Conservation (phyloP, 2,797 vertebrate species). For the Crocidura indochinensis region DNA sequence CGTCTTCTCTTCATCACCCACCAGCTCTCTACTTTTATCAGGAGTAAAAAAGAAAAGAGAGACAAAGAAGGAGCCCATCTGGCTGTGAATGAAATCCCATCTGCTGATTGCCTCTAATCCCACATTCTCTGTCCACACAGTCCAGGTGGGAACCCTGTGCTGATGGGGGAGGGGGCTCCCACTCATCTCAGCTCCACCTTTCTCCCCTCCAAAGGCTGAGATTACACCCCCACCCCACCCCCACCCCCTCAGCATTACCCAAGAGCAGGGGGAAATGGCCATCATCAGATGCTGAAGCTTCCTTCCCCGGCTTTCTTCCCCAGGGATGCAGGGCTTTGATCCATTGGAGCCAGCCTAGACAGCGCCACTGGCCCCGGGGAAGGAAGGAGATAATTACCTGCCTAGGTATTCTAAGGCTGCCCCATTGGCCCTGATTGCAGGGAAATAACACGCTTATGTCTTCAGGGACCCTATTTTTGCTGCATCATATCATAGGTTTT, state of each 20-base stretch:
- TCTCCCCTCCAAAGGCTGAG: conserved; percentile 64
- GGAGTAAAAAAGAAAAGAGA: conserved; percentile 7
- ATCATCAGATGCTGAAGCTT: no score
- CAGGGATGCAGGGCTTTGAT: no score
- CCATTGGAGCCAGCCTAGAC: conserved; percentile 48
- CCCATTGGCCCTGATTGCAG: no score
- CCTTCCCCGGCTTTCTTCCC: no score
- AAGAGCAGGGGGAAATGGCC: no score
- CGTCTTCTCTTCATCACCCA: conserved; percentile 77
- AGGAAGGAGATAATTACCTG: conserved; percentile 80
- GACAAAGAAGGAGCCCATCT: conserved; percentile 76
- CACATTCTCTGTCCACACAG: conserved; percentile 64
- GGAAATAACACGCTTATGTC: no score
- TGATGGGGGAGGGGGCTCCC: neutral
- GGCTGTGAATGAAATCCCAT: conserved; percentile 83
- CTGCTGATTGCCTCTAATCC: conserved; percentile 80
- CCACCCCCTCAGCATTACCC: no score
- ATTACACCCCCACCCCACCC: no score
- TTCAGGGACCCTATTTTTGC: no score
- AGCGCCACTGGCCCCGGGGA: conserved; percentile 65
- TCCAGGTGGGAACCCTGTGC: no score
- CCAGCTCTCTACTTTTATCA: conserved; percentile 79
- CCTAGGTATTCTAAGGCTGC: no score
- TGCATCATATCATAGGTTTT: no score
- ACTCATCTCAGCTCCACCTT: conserved; percentile 48